Percentiles rank a stretch among this genome's conserved stretches.
Conservation (phyloP, 2,113 vertebrate species). For the Myotis brandtii region DNA sequence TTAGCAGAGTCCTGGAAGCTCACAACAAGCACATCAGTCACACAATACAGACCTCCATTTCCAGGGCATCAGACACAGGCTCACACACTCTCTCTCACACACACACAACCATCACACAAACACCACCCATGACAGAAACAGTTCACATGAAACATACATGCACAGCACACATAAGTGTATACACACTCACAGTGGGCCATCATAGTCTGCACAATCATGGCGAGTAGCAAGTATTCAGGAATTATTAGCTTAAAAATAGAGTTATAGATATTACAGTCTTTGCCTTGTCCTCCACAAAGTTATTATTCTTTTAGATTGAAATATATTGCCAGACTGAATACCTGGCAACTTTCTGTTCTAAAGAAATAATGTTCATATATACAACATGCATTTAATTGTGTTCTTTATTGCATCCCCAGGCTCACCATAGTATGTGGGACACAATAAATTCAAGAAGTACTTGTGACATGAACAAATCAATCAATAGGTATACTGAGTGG, state of each 20-base stretch:
- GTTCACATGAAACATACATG: not conserved
- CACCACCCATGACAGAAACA: not conserved
- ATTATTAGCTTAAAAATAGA: constrained; percentile 51
- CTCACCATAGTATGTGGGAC: not conserved
- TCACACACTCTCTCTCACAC: not conserved
- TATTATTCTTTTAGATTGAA: not conserved
- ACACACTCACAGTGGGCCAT: not conserved
- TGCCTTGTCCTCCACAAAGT: not conserved
- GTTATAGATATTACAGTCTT: not conserved
- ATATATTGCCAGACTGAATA: not conserved
- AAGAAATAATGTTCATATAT: not conserved
- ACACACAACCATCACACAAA: constrained; percentile 37
- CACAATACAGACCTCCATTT: constrained; percentile 68
- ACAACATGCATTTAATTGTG: not conserved
- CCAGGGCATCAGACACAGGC: not conserved
- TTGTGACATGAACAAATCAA: not conserved
- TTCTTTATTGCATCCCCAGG: not conserved
- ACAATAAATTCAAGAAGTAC: not conserved
- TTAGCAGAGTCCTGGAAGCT: constrained; percentile 74
- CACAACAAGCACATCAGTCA: constrained; percentile 76
- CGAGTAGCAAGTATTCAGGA: constrained; percentile 5
- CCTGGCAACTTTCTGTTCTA: not conserved
- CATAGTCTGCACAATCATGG: constrained; percentile 39
- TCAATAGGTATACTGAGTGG: not conserved
- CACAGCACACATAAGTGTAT: not conserved